phyloP scores from a whole-genome alignment of 2,888 invertebrate species.

The Drosophila seclusa region DNA sequence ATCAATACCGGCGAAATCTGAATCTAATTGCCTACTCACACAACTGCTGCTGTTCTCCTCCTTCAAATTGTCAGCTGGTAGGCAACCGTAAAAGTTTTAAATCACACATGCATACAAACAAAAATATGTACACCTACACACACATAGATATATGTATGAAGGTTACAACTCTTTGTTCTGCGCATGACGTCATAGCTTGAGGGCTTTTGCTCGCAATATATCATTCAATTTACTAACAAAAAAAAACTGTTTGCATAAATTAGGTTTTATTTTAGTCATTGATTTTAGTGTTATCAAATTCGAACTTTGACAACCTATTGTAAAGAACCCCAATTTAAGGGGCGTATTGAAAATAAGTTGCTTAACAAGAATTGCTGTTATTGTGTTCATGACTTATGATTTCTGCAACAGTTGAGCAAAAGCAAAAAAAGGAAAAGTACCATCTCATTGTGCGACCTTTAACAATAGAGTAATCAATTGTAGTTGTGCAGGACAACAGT shows the following conservation, averaged over 20 bases:
- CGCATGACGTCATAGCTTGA: not conserved
- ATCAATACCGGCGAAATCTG: not conserved
- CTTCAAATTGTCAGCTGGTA: too few species aligned
- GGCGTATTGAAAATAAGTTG: not conserved
- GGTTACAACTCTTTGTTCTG: not conserved
- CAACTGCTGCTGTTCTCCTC: not conserved
- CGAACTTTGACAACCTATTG: not conserved
- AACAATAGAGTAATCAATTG: conserved; percentile 1
- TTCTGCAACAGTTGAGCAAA: not conserved
- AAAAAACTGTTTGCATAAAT: not conserved
- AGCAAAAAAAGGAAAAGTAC: not conserved
- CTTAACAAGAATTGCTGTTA: not conserved
- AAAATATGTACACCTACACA: too few species aligned
- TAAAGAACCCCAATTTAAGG: not conserved
- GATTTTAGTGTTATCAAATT: not conserved
- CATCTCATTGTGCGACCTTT: not conserved
- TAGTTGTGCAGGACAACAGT: not conserved
- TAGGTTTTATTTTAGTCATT: not conserved
- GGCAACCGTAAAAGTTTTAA: too few species aligned
- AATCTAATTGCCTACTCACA: not conserved
- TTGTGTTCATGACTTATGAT: not conserved
- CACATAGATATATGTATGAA: too few species aligned
- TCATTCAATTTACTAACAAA: not conserved
- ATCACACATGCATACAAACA: too few species aligned
- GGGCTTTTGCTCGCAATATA: not conserved